These are phyloP conservation scores for Neocrepidodera transversa DNA, from an alignment of 2,888 invertebrate genomes.

Conservation along the genomic window DNA sequence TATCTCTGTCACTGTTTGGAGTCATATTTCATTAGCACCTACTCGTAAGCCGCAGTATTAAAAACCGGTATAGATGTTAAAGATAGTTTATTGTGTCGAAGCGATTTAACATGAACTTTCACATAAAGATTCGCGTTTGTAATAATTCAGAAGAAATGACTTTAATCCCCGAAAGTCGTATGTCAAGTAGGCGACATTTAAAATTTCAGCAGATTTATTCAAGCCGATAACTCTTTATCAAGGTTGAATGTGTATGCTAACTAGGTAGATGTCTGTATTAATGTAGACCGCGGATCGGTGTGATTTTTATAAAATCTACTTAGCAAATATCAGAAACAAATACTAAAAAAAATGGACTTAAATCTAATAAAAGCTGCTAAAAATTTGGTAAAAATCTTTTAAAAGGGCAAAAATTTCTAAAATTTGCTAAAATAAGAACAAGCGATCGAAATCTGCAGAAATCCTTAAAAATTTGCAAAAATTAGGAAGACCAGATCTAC, in stretches of 20 bases:
- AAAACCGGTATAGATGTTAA: conserved; percentile 47
- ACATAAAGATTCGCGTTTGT: conserved; percentile 51
- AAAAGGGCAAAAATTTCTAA: too few species aligned
- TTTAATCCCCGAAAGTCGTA: conserved; percentile 53
- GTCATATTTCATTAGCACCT: conserved; percentile 47
- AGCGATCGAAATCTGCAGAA: too few species aligned
- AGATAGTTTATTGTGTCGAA: conserved; percentile 53
- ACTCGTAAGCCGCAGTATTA: conserved; percentile 42
- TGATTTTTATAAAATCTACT: too few species aligned
- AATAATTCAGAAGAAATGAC: conserved; percentile 51
- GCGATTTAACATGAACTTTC: conserved; percentile 56
- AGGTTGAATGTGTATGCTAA: conserved; percentile 18
- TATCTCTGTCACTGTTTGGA: conserved; percentile 25
- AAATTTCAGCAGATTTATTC: conserved; percentile 54
- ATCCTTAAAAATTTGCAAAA: too few species aligned
- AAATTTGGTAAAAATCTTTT: too few species aligned
- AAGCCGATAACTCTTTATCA: background rate
- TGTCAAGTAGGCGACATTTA: conserved; percentile 51
- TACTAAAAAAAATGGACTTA: too few species aligned
- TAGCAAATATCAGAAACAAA: too few species aligned
- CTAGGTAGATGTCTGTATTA: conserved; percentile 18
- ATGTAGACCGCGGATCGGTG: too few species aligned
- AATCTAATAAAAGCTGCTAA: too few species aligned
- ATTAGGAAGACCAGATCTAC: too few species aligned
- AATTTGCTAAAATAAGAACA: too few species aligned